Evolutionary conservation across 1,140 invertebrate genomes (phyloP).

Genomic region (Periplaneta americana): DNA sequence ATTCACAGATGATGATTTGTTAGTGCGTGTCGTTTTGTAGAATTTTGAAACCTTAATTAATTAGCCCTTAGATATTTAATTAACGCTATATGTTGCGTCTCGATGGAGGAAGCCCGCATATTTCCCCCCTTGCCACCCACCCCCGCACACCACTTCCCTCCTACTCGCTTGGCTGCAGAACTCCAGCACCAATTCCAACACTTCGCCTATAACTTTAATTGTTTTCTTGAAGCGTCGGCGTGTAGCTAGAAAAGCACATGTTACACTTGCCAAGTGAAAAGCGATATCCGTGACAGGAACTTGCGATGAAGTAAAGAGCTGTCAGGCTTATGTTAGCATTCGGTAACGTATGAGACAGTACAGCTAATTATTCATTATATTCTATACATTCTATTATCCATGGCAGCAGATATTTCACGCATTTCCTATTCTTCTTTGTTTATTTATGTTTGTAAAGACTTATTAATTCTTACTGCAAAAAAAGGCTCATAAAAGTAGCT

Average conservation of each 20-base stretch:
- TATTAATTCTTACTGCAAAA: no score
- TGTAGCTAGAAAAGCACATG: not conserved
- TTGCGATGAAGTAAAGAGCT: not conserved
- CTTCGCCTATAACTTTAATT: not conserved
- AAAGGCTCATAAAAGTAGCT: no score
- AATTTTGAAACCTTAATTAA: not conserved
- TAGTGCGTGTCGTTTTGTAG: not conserved
- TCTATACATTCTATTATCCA: not conserved
- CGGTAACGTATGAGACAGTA: not conserved
- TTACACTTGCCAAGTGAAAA: not conserved
- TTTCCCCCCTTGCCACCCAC: not conserved
- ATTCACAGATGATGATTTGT: not conserved
- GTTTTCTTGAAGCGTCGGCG: not conserved
- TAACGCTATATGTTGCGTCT: not conserved
- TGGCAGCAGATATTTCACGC: no score
- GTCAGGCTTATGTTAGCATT: not conserved
- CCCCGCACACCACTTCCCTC: not conserved
- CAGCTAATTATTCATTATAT: not conserved
- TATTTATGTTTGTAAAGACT: no score
- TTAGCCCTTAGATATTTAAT: not conserved
- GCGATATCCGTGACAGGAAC: not conserved
- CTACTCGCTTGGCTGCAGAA: not conserved
- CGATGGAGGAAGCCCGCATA: not conserved
- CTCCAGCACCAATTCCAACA: not conserved
- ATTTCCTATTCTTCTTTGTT: no score